Base-by-base conservation (phyloP, 37 sponge, comb jelly and placozoan species). In the Theonella swinhoei region DNA sequence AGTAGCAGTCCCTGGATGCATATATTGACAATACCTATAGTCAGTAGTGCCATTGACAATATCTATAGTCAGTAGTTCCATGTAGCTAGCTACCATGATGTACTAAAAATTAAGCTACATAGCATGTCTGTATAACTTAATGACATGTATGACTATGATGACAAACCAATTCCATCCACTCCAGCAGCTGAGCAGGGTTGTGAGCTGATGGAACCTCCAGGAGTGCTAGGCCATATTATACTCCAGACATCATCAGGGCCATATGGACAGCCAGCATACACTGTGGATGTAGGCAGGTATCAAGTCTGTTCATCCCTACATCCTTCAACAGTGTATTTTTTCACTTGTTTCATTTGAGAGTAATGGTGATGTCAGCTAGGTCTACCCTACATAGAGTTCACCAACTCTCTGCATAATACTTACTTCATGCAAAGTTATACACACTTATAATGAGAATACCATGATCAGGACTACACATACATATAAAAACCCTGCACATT, bases 171-270 rank as follows among this genome's bases (percentile, higher is more conserved):
- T 26, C 39, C 30, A 4, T 81, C 37, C 11, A 69, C 23, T 47
- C 74, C 75, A 32, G 64, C 83, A 31, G n/a, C n/a, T n/a, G 83
- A 75, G 47, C 83, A 83, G 25, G 42, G 74, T 34, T 83, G 75
- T 33, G 64, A 39, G 20, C 74, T 72, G 22, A 42, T 30, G 33
- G 69, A 61, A 62, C 63, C 74, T 39, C 5, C 42, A n/a, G 35
- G 36, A 60, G 74, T 73, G 42, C 59, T 73, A 30, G 74, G 73
- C 83, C 83, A 83, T 9, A n/a, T 61, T 23, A 83, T 74, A 22
- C 34, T n/a, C 83, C 83, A 83, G 35, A 24, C 25, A 14, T 72
- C 32, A 39, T 83, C 83, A 59, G 60, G 25, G 24, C 64, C 83
- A 40, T 63, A 73, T 43, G 62, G 64, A 83, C 83, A 83, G n/a